phyloP scores from a whole-genome alignment of 2,113 vertebrate species.

The western clawed frog (Xenopus tropicalis) region UCB_Xtro_10.0 CM004446.2:79322001-79322500 shows the following conservation, averaged over 20 bases:
- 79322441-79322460: too few species aligned
- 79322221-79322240: not conserved
- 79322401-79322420: not conserved
- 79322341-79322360: slow-evolving; percentile 11
- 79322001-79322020: not conserved
- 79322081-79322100: not conserved
- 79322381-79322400: slow-evolving; percentile 8
- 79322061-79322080: not conserved
- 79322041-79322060: not conserved
- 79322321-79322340: slow-evolving; percentile 29
- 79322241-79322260: slow-evolving; percentile 21
- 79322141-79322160: not conserved
- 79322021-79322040: not conserved
- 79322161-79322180: too few species aligned
- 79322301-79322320: slow-evolving; percentile 18
- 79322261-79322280: slow-evolving; percentile 14
- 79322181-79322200: too few species aligned
- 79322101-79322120: not conserved
- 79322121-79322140: not conserved
- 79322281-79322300: slow-evolving; percentile 6
- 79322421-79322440: not conserved
- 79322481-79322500: too few species aligned
- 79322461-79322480: too few species aligned
- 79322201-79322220: not conserved
- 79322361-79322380: not conserved